Percentiles rank a stretch among this genome's conserved stretches.
These are phyloP conservation scores for Bubalus kerabau DNA, from an alignment of 2,113 vertebrate species.

Conservation along the genomic window DNA sequence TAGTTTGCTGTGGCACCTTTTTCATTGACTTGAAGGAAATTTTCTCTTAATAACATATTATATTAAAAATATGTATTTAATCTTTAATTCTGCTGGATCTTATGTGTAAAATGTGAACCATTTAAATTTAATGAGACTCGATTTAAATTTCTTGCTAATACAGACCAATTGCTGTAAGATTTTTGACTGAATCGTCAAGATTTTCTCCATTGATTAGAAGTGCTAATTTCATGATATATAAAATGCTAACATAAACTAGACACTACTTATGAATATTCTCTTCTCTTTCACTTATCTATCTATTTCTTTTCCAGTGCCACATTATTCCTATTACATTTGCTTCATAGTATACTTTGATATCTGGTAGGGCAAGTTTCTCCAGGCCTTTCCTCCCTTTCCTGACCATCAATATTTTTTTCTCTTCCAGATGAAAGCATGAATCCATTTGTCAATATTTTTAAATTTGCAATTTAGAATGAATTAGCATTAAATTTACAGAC, in stretches of 20 bases:
- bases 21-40: neutral
- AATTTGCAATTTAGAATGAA: neutral
- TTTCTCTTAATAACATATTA: slow-evolving; percentile 2
- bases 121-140: neutral
- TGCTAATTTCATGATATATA: neutral
- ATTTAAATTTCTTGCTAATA: slow-evolving; percentile 50
- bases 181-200: slow-evolving; percentile 27
- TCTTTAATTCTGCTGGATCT: neutral
- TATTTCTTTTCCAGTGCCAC: neutral
- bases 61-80: neutral
- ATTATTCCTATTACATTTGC: neutral
- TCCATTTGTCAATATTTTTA: neutral
- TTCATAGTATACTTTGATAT: neutral
- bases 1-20: neutral
- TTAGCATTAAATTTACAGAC: neutral
- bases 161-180: neutral
- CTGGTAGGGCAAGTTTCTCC: neutral
- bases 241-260: neutral
- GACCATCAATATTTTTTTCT: neutral
- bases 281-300: neutral
- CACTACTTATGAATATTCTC: neutral
- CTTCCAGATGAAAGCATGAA: slow-evolving; percentile 1
- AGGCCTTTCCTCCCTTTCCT: neutral
- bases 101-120: neutral
- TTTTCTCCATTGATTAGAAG: slow-evolving; percentile 38